Conservation (phyloP, 2,888 invertebrate species). For the Acrobasis repandana region DNA sequence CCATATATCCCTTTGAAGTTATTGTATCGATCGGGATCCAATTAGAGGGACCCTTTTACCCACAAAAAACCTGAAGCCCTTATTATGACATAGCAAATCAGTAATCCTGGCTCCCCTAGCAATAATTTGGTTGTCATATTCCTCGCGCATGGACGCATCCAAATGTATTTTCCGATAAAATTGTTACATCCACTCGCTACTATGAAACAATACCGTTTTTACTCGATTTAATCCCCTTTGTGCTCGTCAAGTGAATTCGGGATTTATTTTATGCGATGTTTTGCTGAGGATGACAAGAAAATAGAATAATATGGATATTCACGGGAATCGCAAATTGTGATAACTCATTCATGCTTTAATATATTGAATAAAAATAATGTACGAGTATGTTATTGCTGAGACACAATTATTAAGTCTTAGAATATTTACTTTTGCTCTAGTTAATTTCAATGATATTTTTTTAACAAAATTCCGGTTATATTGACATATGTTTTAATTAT, state of each 20-base stretch:
- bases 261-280: slow-evolving; percentile 37
- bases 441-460: too few species aligned
- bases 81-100: slow-evolving; percentile 38
- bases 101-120: slow-evolving; percentile 52
- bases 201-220: slow-evolving; percentile 37
- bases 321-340: not conserved
- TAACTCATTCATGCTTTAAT: not conserved
- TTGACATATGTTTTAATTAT: too few species aligned
- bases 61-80: slow-evolving; percentile 25
- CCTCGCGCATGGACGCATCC: slow-evolving; percentile 68
- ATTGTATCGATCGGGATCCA: not conserved
- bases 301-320: slow-evolving; percentile 1
- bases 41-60: not conserved
- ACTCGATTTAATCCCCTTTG: slow-evolving; percentile 40
- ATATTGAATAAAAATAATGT: not conserved
- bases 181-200: slow-evolving; percentile 56
- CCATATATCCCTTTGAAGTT: not conserved
- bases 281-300: not conserved
- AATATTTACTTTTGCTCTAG: too few species aligned
- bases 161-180: slow-evolving; percentile 78
- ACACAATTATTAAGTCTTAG: too few species aligned
- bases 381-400: too few species aligned
- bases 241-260: slow-evolving; percentile 37
- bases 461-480: too few species aligned
- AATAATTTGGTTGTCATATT: slow-evolving; percentile 75